Base-by-base conservation (phyloP, 1,140 invertebrate species). In the Contarinia nasturtii region DNA sequence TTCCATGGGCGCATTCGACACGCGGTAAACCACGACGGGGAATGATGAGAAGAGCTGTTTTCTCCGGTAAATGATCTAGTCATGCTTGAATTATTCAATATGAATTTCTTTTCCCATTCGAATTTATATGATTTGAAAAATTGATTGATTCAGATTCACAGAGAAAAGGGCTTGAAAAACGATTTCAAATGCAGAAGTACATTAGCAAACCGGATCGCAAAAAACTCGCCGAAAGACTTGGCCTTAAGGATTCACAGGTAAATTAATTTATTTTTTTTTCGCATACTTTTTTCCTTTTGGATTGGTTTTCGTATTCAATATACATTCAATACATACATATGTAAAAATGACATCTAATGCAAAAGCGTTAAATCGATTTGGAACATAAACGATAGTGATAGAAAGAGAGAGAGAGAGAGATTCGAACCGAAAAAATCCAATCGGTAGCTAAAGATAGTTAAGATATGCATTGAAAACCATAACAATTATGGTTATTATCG, bases 131-230 rank as follows among this genome's bases (percentile, higher is more conserved):
- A n/a, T n/a, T n/a, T n/a, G n/a, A n/a, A n/a, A n/a, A n/a, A 38
- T 38, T 17, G 36, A 18, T 17, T 86, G 27, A 87, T 67, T 88
- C 86, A 44, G 90, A 94, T 59, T 75, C 90, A 0, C 93, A 97
- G 59, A 68, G 92, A 45, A 89, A 93, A 54, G 92, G 92, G 1
- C 68, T 97, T 45, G 93, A 97, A 67, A 85, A 91, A 53, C 67
- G 90, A 54, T 97, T 96, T 66, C 88, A 92, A 63, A 75, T 92
- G n/a, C 92, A 97, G 66, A 95, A 96, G 65, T 97, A 97, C 65
- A 96, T 97, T 57, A 93, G 87, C 49, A 97, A 97, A 64, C 91
- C 91, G 1, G 92, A 97, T 65, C 75, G 93, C 57, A 88, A 94
- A 66, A 94, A 95, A 59, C 67, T 97, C 22, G 93, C 93, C 0